A percentile compares a stretch with the other conserved stretches of the same genome.
These are phyloP conservation scores for Pantherophis alleghaniensis DNA, from an alignment of 2,797 vertebrate genomes.

Conservation along the genomic window DNA sequence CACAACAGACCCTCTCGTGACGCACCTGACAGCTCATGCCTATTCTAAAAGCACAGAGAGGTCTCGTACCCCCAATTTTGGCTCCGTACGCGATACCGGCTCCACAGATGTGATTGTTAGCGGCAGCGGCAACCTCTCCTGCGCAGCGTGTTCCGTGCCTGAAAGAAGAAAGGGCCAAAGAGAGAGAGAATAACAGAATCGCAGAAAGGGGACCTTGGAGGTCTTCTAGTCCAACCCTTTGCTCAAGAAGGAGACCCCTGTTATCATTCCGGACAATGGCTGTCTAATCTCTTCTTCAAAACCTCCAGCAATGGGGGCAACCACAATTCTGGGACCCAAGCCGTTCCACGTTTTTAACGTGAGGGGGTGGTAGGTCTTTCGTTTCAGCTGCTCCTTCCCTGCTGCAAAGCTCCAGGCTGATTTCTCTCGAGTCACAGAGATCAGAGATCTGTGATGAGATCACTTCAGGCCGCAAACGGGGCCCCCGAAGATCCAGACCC, in stretches of 20 bases:
- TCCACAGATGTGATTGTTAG: conserved; percentile 83
- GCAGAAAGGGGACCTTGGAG: no score
- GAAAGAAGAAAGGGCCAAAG: background rate
- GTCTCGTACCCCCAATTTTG: conserved; percentile 79
- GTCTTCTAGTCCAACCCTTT: background rate
- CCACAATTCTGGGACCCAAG: no score
- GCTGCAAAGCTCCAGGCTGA: background rate
- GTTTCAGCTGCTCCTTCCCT: no score
- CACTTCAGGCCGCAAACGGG: no score
- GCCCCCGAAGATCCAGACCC: background rate
- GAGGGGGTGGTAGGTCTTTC: background rate
- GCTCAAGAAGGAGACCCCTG: background rate
- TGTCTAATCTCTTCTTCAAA: no score
- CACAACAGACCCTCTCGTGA: no score
- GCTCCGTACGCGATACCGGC: conserved; percentile 82
- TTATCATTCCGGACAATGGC: no score
- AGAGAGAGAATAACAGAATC: background rate
- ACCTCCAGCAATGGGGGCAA: no score
- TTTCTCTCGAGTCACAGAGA: no score
- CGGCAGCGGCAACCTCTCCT: conserved; percentile 82
- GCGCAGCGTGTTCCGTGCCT: conserved; percentile 91
- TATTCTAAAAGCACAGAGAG: fast-evolving
- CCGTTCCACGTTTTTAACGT: no score
- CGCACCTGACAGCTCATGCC: background rate
- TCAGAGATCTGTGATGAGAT: no score